A percentile compares a stretch with the other conserved stretches of the same genome.
Evolutionary conservation across 2,888 invertebrate genomes (phyloP).

Genomic region (Lasius fuliginosus): DNA sequence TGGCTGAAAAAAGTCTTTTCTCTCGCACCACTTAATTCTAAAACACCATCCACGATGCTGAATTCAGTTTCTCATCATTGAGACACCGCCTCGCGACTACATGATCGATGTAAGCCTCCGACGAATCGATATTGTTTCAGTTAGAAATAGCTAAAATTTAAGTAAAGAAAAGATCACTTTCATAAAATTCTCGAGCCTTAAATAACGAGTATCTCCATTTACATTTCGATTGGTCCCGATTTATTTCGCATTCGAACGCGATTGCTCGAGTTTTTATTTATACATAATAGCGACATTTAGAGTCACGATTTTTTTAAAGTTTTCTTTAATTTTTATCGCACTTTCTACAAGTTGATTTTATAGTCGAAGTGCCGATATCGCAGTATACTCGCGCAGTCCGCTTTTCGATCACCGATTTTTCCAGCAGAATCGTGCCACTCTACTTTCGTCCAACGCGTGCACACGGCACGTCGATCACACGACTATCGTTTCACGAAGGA

Average conservation of each 20-base stretch:
- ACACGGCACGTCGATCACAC: constrained; percentile 6
- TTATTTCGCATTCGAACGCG: not conserved
- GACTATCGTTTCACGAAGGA: not conserved
- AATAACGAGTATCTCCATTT: not conserved
- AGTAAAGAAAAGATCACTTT: not conserved
- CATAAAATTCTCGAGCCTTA: not conserved
- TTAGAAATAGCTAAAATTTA: not conserved
- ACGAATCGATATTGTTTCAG: constrained; percentile 16
- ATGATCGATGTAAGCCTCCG: constrained; percentile 27
- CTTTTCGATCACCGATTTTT: not conserved
- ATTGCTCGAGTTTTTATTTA: not conserved
- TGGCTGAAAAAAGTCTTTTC: not conserved
- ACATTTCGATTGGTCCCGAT: constrained; percentile 3
- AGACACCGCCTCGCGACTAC: constrained; percentile 27
- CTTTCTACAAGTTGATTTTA: not conserved
- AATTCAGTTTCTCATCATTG: constrained; percentile 15
- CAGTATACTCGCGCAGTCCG: not conserved
- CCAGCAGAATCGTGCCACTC: not conserved
- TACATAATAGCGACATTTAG: not conserved
- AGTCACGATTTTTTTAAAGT: not conserved
- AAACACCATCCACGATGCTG: constrained; percentile 19
- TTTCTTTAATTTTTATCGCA: not conserved
- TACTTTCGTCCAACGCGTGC: not conserved
- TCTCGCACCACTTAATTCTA: constrained; percentile 18
- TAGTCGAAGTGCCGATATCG: not conserved